A percentile compares a stretch with the other conserved stretches of the same genome.
phyloP scores from a whole-genome alignment of 2,888 invertebrate species.

The Crematogaster levior region DNA sequence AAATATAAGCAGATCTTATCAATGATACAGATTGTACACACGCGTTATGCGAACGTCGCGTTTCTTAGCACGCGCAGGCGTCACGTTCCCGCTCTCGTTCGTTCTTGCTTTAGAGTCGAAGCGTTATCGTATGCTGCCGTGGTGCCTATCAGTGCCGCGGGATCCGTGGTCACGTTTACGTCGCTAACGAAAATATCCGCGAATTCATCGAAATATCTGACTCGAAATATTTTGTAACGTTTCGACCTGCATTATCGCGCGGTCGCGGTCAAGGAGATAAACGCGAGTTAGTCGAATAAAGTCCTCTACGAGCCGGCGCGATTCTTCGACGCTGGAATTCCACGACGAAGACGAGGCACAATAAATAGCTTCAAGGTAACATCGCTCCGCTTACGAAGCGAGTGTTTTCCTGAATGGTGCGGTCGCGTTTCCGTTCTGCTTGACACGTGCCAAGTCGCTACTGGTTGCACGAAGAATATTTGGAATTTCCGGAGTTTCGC shows the following conservation, averaged over 20 bases:
- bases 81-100: conserved; percentile 40
- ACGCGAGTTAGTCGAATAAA: conserved; percentile 10
- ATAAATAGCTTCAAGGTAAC: conserved; percentile 65
- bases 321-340: conserved; percentile 28
- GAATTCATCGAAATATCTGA: not conserved
- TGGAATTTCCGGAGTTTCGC: conserved; percentile 10
- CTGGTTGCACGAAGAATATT: not conserved
- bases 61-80: conserved; percentile 67
- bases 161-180: conserved; percentile 74
- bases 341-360: conserved; percentile 48
- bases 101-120: conserved; percentile 50
- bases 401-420: conserved; percentile 11
- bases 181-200: conserved; percentile 50
- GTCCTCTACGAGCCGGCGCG: not conserved
- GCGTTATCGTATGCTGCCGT: conserved; percentile 72
- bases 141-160: conserved; percentile 79
- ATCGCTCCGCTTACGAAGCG: not conserved
- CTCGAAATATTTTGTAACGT: not conserved
- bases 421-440: conserved; percentile 21
- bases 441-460: not conserved
- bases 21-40: conserved; percentile 16
- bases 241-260: conserved; percentile 20
- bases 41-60: conserved; percentile 11
- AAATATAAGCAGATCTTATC: conserved; percentile 16
- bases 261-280: conserved; percentile 22